phyloP scores from a whole-genome alignment of 1,140 invertebrate genomes.

The Phortica variegata region DNA sequence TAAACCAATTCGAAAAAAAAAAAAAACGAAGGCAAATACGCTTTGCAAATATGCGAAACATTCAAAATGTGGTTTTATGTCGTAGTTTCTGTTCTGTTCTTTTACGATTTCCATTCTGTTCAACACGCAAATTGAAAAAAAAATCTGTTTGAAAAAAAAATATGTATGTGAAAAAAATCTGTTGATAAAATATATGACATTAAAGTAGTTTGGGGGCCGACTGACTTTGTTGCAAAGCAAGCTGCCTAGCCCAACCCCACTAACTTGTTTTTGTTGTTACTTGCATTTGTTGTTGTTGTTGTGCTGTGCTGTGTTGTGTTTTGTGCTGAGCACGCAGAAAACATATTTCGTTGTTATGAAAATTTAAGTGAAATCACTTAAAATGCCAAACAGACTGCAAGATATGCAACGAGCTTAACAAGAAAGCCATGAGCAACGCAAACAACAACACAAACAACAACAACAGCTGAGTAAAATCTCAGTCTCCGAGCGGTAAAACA shows the following conservation, averaged over 20 bases:
- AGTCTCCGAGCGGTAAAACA: constrained; percentile 32
- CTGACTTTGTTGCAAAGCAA: no score
- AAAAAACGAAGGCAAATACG: no score
- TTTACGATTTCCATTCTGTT: no score
- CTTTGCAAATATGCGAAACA: constrained; percentile 46
- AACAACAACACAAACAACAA: no score
- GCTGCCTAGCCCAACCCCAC: neutral
- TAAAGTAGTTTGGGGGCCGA: constrained; percentile 31
- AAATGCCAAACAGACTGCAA: constrained; percentile 49
- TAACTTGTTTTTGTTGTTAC: neutral
- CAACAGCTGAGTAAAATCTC: neutral
- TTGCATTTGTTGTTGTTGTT: neutral
- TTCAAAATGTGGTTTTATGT: constrained; percentile 47
- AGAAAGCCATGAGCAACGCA: no score
- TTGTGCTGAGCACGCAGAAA: constrained; percentile 36
- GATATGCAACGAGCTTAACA: constrained; percentile 25
- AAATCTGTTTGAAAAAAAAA: constrained; percentile 46
- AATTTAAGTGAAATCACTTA: constrained; percentile 54
- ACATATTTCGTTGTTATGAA: constrained; percentile 48
- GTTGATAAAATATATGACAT: constrained; percentile 37
- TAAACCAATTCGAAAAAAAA: constrained; percentile 51
- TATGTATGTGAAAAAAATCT: no score
- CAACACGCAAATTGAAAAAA: no score
- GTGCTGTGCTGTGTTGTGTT: no score
- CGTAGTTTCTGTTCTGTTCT: no score